These are phyloP conservation scores for Montipora efflorescens DNA, from an alignment of 64 coral and sea anemone species.

Conservation along the genomic window DNA sequence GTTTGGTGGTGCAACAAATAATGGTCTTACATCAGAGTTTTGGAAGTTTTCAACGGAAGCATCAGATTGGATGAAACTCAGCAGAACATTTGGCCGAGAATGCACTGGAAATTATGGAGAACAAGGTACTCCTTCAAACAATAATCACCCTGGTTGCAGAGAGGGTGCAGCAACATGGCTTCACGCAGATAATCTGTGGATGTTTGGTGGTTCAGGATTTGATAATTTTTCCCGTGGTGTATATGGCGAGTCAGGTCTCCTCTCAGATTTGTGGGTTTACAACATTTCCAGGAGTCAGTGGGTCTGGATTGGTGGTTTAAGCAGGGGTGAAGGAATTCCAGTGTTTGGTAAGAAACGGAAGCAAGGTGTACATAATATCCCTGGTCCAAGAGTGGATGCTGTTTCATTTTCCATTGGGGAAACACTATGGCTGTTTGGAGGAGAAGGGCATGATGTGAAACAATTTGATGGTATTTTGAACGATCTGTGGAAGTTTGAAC, in stretches of 20 bases:
- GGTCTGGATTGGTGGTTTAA: slow-evolving; percentile 77
- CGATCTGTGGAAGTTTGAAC: slow-evolving; percentile 77
- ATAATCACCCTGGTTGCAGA: slow-evolving; percentile 49
- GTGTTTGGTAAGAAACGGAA: slow-evolving; percentile 61
- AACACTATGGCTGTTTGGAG: slow-evolving; percentile 86
- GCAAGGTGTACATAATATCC: slow-evolving; percentile 57
- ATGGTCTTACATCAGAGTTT: slow-evolving; percentile 69
- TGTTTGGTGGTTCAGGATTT: slow-evolving; percentile 71
- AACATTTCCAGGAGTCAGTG: slow-evolving; percentile 49
- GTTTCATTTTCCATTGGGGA: slow-evolving; percentile 52
- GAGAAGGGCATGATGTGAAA: slow-evolving; percentile 71
- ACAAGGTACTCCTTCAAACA: not conserved
- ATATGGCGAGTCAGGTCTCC: slow-evolving; percentile 55
- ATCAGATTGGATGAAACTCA: slow-evolving; percentile 56
- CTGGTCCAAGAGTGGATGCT: slow-evolving; percentile 73
- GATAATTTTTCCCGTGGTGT: slow-evolving; percentile 45
- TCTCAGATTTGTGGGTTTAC: slow-evolving; percentile 92
- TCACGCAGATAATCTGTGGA: slow-evolving; percentile 35
- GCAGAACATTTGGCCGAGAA: not conserved
- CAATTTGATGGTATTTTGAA: slow-evolving; percentile 76
- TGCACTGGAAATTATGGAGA: slow-evolving; percentile 22
- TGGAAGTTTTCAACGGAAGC: slow-evolving; percentile 57
- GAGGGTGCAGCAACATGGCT: slow-evolving; percentile 53
- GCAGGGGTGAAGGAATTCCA: slow-evolving; percentile 49
- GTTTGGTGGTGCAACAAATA: slow-evolving; percentile 76